These are phyloP conservation scores for Gonioctena quinquepunctata DNA, from an alignment of 1,140 invertebrate species.

Conservation along the genomic window DNA sequence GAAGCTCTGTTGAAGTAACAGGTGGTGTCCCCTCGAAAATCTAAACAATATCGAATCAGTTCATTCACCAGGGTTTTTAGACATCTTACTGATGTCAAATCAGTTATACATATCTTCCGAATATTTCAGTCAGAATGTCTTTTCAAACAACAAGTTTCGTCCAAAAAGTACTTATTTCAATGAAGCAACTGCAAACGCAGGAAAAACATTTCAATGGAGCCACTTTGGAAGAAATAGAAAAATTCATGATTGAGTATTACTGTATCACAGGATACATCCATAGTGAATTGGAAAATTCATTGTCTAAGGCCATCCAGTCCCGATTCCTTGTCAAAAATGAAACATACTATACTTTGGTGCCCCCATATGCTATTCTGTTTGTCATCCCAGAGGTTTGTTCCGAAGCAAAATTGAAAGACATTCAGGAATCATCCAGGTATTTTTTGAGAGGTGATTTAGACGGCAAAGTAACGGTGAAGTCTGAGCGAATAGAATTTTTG, in stretches of 20 bases:
- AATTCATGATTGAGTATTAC: conserved; percentile 23
- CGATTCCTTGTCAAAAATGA: conserved; percentile 23
- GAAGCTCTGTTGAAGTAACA: no score
- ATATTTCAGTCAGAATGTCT: no score
- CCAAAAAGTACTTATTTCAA: conserved; percentile 20
- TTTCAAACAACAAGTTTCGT: conserved; percentile 29
- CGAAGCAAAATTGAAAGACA: no score
- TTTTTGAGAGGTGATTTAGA: no score
- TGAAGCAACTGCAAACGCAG: conserved; percentile 20
- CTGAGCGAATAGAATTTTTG: no score
- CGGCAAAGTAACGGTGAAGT: no score
- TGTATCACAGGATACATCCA: conserved; percentile 23
- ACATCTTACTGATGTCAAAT: no score
- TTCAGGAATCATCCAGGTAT: conserved; percentile 12
- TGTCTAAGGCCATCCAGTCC: conserved; percentile 14
- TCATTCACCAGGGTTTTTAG: no score
- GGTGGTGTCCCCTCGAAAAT: no score
- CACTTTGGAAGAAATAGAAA: conserved; percentile 19
- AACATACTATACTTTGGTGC: conserved; percentile 21
- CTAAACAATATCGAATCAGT: no score
- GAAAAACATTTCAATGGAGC: conserved; percentile 11
- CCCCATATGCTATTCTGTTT: conserved; percentile 26
- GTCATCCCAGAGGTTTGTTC: conserved; percentile 17
- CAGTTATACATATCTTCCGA: no score
- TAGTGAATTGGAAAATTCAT: conserved; percentile 28